Evolutionary conservation across 2,888 invertebrate species (phyloP).

Genomic region (Athripsodes cinereus): DNA sequence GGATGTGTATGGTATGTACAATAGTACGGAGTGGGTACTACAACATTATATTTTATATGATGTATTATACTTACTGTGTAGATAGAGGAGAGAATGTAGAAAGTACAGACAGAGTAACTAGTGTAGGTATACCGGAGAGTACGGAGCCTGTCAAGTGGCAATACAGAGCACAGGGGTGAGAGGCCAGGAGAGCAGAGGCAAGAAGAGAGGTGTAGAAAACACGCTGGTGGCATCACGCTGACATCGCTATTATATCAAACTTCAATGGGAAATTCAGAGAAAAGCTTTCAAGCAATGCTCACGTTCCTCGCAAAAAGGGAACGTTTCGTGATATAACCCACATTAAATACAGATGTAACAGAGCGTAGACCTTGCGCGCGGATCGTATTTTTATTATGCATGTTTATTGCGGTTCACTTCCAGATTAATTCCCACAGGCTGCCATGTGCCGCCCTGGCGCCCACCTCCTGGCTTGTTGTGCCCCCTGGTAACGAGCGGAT

Average conservation of each 20-base stretch:
- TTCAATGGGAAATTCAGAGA: conserved; percentile 4
- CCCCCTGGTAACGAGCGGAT: conserved; percentile 10
- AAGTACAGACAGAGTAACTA: too few species aligned
- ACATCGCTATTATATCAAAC: conserved; percentile 15
- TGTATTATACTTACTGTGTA: neutral
- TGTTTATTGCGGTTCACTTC: neutral
- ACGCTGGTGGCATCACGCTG: conserved; percentile 15
- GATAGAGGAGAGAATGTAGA: neutral
- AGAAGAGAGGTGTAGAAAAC: neutral
- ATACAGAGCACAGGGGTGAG: neutral
- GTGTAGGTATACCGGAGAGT: too few species aligned
- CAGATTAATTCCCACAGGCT: conserved; percentile 7
- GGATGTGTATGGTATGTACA: neutral
- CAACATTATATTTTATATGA: neutral
- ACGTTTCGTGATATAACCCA: neutral
- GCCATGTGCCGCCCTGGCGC: neutral
- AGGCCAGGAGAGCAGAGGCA: neutral
- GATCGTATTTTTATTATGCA: neutral
- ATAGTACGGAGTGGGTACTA: neutral
- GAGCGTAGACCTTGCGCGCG: neutral
- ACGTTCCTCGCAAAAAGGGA: conserved; percentile 1
- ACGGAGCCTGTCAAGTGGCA: conserved; percentile 6
- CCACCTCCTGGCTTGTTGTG: conserved; percentile 6
- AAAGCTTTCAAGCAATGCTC: neutral
- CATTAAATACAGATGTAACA: neutral